Evolutionary conservation across 2,113 vertebrate genomes (phyloP), one percentile per base, ranked within the genome.

Genomic region (Mustela nigripes): DNA sequence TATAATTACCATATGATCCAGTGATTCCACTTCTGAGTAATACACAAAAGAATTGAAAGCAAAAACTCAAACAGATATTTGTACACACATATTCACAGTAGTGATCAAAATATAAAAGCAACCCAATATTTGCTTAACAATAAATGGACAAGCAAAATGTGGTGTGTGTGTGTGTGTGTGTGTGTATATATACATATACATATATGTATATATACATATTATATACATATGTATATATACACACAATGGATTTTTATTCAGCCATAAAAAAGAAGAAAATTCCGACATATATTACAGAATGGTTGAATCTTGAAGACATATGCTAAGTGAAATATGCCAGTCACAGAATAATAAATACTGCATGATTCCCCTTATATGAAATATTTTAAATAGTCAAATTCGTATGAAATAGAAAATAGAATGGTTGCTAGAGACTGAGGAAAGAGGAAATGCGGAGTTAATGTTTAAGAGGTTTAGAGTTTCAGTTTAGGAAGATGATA

Each of bases 101-200:
- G n/a, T 63, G 36, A 42, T 63, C 73, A 90, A 90, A 90, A 76
- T 14, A 16, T 78, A 50, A 73, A 90, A 79, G 21, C 12, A 50
- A 71, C 16, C 39, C 21, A 63, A 10, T 63, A 58, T 63, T 14
- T 31, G 45, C 33, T 36, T 79, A 33, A 79, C 22, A 79, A 26
- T 78, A n/a, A 79, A 16, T 63, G 42, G 31, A 21, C 78, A 63
- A 50, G 21, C 58, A 90, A 90, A 50, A 36, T 87, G 36, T 18
- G 63, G 3, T 14, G 14, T 53, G 14, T 14, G 9, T n/a, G n/a
- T 39, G 0, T 71, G 36, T 71, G 1, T 65, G 0, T 63, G 3
- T 53, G 3, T 39, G 3, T 39, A 39, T 39, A 39, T 39, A 39
- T 39, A 39, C 39, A 39, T 39, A 39, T 39, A 14, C 28, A 14